Evolutionary conservation across 2,797 vertebrate genomes (phyloP), one percentile per base, ranked within the genome.

Genomic region (Pagetopsis macropterus): DNA sequence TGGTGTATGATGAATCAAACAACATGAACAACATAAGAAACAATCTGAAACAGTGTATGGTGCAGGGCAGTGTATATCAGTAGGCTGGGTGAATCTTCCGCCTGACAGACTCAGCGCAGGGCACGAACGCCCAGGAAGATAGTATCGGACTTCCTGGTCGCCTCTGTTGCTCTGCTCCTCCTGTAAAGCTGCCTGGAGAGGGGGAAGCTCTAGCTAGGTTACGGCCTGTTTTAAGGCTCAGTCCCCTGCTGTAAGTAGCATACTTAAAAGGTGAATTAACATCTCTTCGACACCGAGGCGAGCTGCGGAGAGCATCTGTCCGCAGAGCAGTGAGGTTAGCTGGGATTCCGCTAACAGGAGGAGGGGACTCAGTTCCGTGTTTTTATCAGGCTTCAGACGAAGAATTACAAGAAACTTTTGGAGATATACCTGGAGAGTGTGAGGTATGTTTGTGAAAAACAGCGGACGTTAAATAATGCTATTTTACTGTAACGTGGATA

Each of bases 71-170:
- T 16, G 4, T 4, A 4, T n/a, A 4, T n/a, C 2, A 16, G 10
- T 11, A 3, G 9, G 5, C 16, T 33, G 44, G 2, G 44, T 5
- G 44, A 43, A 33, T 2, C 11, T 16, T 61, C 1, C 3, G 46
- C 89, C 87, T 91, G 84, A 0, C 0, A 91, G 89, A 46, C 83
- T 0, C 0, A 0, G 7, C 56, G 1, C 69, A 70, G 89, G 86
- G 83, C 13, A 9, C 0, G 4, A 0, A 0, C 0, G 1, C 44
- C 14, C 49, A 2, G 0, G 9, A 2, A 4, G 10, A 6, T n/a
- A 12, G 19, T 23, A 9, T 21, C 8, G 15, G 65, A 92, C 91
- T 93, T 93, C 92, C 92, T 91, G 86, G 85, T 92, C 84, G 62
- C 70, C 60, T 77, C 61, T 65, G 49, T 45, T 71, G 40, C 68